These are phyloP conservation scores for Etheostoma cragini DNA, from an alignment of 2,113 vertebrate species.

Conservation along the genomic window DNA sequence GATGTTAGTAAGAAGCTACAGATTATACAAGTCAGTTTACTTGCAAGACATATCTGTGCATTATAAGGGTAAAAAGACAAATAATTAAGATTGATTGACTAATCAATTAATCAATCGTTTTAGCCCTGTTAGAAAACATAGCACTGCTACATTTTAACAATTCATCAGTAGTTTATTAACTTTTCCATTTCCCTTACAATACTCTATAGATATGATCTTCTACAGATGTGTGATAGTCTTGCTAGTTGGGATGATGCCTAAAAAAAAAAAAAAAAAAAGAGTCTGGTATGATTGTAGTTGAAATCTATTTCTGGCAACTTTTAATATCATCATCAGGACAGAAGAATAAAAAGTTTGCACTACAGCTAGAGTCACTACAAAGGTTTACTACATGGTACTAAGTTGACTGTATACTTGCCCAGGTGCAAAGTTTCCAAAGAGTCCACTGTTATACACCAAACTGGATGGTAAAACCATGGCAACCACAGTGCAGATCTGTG, in stretches of 20 bases:
- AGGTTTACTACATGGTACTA: constrained; percentile 54
- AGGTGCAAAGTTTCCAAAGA: constrained; percentile 72
- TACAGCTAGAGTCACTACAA: constrained; percentile 64
- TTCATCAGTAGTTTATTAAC: background rate
- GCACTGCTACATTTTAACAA: background rate
- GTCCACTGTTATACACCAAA: constrained; percentile 72
- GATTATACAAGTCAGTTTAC: background rate
- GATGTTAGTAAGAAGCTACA: constrained; percentile 37
- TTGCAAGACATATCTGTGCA: constrained; percentile 23
- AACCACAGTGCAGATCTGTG: constrained; percentile 74
- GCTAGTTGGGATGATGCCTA: background rate
- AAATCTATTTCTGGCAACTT: background rate
- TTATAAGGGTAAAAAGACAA: constrained; percentile 15
- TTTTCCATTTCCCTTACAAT: constrained; percentile 26
- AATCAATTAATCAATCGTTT: background rate
- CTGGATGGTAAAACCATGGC: constrained; percentile 69
- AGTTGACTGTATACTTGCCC: constrained; percentile 79
- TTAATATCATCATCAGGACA: background rate
- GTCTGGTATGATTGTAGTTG: constrained; percentile 1
- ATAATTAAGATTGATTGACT: background rate
- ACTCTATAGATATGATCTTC: constrained; percentile 8
- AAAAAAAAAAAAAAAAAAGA: too few species aligned
- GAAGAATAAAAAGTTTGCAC: constrained; percentile 23
- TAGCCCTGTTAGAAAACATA: background rate
- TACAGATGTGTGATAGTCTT: background rate